Conservation (phyloP, 2,888 invertebrate species). For the Oasisia sp. region DNA sequence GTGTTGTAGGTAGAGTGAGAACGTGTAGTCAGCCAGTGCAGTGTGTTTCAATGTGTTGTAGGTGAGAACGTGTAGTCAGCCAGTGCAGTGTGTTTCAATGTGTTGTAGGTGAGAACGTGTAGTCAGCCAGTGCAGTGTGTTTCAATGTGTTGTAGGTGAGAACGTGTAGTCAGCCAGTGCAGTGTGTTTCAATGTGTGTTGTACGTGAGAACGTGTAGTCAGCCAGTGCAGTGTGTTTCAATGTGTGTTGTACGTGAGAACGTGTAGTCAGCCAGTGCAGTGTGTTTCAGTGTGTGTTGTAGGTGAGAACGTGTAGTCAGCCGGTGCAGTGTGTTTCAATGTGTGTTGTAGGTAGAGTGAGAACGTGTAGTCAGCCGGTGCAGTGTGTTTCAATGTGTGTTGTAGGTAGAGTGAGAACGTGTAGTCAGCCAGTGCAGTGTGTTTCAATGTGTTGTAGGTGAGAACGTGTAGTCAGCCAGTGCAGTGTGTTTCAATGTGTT, state of each 20-base stretch:
- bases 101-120: conserved; percentile 8
- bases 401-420: conserved; percentile 17
- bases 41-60: conserved; percentile 56
- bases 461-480: conserved; percentile 36
- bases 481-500: conserved; percentile 68
- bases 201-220: conserved; percentile 13
- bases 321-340: conserved; percentile 68
- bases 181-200: conserved; percentile 67
- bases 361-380: conserved; percentile 36
- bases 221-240: conserved; percentile 68
- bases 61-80: conserved; percentile 29
- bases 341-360: conserved; percentile 19
- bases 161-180: conserved; percentile 48
- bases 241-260: conserved; percentile 2
- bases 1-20: conserved; percentile 18
- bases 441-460: conserved; percentile 18
- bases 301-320: conserved; percentile 21
- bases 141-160: conserved; percentile 19
- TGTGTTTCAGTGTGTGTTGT: conserved; percentile 55
- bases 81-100: conserved; percentile 68
- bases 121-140: conserved; percentile 68
- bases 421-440: conserved; percentile 68
- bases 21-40: conserved; percentile 65
- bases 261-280: conserved; percentile 65
- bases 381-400: conserved; percentile 68